Evolutionary conservation across 53 echinoderm and acorn worm species (phyloP).

Genomic region (Astropecten irregularis): DNA sequence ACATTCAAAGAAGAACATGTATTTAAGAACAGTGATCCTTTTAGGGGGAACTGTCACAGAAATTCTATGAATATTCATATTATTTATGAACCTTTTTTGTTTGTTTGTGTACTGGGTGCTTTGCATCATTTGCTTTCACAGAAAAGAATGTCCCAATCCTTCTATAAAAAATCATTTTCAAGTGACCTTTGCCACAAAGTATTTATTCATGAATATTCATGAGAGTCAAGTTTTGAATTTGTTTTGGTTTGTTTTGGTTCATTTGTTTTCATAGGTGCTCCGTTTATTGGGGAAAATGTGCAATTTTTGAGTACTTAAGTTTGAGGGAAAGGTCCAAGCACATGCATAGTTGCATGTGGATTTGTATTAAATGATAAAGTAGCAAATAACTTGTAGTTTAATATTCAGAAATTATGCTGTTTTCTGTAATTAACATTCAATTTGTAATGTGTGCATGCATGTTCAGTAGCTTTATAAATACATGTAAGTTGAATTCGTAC

Average conservation of each 20-base stretch:
- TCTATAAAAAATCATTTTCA: neutral
- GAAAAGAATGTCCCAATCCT: neutral
- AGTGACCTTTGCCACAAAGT: neutral
- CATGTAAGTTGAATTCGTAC: too few relatives aligned
- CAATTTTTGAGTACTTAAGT: constrained; percentile 33
- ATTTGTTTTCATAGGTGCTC: constrained; percentile 7
- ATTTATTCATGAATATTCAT: constrained; percentile 22
- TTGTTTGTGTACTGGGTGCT: constrained; percentile 30
- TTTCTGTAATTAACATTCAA: neutral
- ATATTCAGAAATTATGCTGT: neutral
- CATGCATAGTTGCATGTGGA: neutral
- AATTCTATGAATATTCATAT: neutral
- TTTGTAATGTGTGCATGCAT: neutral
- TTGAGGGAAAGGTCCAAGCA: neutral
- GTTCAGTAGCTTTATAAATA: neutral
- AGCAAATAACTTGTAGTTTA: too few relatives aligned
- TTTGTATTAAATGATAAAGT: neutral
- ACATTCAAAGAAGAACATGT: constrained; percentile 8
- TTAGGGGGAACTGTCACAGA: neutral
- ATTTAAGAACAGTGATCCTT: constrained; percentile 9
- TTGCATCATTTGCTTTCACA: neutral
- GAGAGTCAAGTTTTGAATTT: neutral
- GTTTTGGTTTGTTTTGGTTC: neutral
- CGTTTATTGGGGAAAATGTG: constrained; percentile 1
- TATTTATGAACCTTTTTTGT: constrained; percentile 9